Conservation (phyloP, 2,113 vertebrate genomes). For the Phaethon lepturus region DNA sequence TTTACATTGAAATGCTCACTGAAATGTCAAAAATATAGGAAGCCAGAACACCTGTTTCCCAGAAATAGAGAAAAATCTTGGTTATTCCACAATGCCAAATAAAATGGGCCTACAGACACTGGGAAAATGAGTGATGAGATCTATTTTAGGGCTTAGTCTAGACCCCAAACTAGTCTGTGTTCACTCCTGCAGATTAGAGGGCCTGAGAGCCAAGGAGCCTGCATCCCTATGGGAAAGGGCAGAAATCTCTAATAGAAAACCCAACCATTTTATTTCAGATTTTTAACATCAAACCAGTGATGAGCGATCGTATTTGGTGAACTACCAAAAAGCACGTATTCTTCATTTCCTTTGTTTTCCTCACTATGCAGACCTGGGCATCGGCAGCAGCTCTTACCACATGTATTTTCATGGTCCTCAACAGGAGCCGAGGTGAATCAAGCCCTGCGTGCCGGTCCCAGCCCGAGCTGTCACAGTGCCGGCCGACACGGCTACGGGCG, state of each 20-base stretch:
- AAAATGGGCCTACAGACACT: not conserved
- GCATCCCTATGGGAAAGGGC: not conserved
- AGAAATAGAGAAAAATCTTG: not conserved
- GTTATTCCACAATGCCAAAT: not conserved
- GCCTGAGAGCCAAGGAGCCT: not conserved
- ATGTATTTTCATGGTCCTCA: fast-evolving
- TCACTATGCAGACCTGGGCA: not conserved
- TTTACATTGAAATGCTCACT: not conserved
- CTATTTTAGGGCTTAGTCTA: not conserved
- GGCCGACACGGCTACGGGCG: fast-evolving
- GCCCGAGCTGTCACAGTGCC: not conserved
- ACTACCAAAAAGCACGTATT: not conserved
- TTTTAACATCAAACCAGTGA: not conserved
- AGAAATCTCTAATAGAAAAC: not conserved
- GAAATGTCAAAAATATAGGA: not conserved
- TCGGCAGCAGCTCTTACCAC: not conserved
- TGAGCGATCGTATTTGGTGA: not conserved
- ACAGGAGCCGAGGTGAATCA: not conserved
- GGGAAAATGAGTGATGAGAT: not conserved
- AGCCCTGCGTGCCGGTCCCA: fast-evolving
- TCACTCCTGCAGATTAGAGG: not conserved
- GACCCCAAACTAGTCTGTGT: not conserved
- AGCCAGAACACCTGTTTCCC: not conserved
- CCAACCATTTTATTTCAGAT: not conserved
- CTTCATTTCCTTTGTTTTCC: not conserved